Conservation (phyloP, 2,113 vertebrate species). For the Elaphurus davidianus region DNA sequence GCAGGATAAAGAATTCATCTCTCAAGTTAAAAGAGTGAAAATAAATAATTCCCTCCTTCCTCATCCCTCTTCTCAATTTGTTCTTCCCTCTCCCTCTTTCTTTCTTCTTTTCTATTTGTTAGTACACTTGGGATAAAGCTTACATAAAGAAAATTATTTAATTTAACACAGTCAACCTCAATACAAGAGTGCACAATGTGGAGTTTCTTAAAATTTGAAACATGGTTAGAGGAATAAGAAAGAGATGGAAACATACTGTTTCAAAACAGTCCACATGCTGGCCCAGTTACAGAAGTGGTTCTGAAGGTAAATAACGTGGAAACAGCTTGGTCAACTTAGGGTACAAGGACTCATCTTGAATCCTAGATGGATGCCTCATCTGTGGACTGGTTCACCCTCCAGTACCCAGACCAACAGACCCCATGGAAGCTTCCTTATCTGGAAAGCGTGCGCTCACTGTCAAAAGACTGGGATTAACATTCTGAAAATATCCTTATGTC, state of each 20-base stretch:
- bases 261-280: background rate
- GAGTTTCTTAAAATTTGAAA: background rate
- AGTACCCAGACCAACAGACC: background rate
- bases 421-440: background rate
- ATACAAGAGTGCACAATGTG: background rate
- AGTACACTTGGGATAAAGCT: background rate
- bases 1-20: background rate
- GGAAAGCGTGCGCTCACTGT: background rate
- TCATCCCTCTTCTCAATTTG: background rate
- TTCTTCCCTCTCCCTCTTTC: background rate
- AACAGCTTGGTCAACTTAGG: background rate
- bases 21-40: background rate
- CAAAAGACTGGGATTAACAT: background rate
- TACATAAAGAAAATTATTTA: background rate
- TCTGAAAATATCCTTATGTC: background rate
- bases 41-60: background rate
- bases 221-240: background rate
- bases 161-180: background rate
- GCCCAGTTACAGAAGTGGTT: background rate
- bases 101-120: background rate
- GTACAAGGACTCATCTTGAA: background rate
- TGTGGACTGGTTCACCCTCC: background rate
- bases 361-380: background rate
- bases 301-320: background rate
- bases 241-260: background rate